Percentiles rank a stretch among this genome's conserved stretches.
Conservation (phyloP, 53 echinoderm and acorn worm genomes). For the Stichopus horrens region DNA sequence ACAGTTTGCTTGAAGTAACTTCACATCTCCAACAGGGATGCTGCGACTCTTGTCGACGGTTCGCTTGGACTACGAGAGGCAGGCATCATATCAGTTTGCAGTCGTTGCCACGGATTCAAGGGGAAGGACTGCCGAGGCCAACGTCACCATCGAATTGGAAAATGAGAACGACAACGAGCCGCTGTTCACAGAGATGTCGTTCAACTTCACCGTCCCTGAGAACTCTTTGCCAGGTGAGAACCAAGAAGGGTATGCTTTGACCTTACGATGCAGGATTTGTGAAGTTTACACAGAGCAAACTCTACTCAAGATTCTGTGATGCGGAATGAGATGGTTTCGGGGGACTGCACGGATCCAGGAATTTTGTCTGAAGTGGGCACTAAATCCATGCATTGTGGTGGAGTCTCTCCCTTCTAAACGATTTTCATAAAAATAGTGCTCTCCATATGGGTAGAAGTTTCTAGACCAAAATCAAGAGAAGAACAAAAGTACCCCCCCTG, state of each 20-base stretch:
- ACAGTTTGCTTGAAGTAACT: no score
- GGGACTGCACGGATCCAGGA: no score
- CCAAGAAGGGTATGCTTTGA: neutral
- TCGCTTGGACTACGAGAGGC: conserved; percentile 69
- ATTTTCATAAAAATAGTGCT: no score
- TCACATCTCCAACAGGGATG: neutral
- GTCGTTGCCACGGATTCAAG: conserved; percentile 67
- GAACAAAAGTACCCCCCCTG: no score
- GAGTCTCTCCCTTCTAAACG: no score
- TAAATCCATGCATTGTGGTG: no score
- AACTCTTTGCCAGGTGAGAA: conserved; percentile 64
- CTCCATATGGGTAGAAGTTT: no score
- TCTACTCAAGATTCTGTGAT: no score
- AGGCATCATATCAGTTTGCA: conserved; percentile 59
- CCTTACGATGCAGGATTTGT: neutral
- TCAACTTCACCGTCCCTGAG: conserved; percentile 77
- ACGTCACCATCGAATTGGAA: conserved; percentile 61
- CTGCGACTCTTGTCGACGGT: neutral
- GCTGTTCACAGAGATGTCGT: conserved; percentile 47
- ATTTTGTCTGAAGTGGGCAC: no score
- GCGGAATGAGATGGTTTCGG: no score
- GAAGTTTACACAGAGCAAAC: no score
- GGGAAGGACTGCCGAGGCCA: conserved; percentile 58
- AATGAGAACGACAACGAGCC: conserved; percentile 83
- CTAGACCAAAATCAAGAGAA: no score